A percentile compares a stretch with the other conserved stretches of the same genome.
phyloP scores from a whole-genome alignment of 2,888 invertebrate species.

The Tipula vernalis region DNA sequence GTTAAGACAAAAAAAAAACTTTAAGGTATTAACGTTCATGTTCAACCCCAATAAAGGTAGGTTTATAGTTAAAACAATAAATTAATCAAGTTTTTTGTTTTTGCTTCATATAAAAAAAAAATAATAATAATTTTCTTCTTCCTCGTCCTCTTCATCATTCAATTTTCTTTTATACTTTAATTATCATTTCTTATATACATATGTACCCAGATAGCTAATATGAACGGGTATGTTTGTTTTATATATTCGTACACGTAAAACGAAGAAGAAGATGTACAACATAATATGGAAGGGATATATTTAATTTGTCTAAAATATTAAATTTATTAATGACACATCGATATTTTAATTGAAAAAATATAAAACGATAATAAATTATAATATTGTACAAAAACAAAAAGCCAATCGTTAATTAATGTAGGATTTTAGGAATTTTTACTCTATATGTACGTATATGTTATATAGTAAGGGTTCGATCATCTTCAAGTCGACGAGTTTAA shows the following conservation, averaged over 20 bases:
- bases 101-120: not conserved
- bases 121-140: not conserved
- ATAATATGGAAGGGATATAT: not conserved
- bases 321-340: not conserved
- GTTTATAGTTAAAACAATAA: not conserved
- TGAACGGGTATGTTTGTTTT: not conserved
- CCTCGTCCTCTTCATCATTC: not conserved
- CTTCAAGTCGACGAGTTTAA: not conserved
- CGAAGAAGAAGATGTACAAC: not conserved
- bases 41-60: not conserved
- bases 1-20: not conserved
- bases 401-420: not conserved
- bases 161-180: not conserved
- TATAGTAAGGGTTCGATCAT: not conserved
- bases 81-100: not conserved
- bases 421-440: not conserved
- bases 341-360: not conserved
- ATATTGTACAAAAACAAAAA: not conserved
- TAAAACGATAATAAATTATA: not conserved
- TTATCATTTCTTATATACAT: not conserved
- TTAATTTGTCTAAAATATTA: constrained; percentile 4
- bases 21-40: not conserved
- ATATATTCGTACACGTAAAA: not conserved
- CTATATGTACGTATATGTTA: not conserved
- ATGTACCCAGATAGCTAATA: not conserved